Percentiles rank a stretch among this genome's conserved stretches.
Evolutionary conservation across 2,113 vertebrate genomes (phyloP).

Genomic region (Gobius niger): DNA sequence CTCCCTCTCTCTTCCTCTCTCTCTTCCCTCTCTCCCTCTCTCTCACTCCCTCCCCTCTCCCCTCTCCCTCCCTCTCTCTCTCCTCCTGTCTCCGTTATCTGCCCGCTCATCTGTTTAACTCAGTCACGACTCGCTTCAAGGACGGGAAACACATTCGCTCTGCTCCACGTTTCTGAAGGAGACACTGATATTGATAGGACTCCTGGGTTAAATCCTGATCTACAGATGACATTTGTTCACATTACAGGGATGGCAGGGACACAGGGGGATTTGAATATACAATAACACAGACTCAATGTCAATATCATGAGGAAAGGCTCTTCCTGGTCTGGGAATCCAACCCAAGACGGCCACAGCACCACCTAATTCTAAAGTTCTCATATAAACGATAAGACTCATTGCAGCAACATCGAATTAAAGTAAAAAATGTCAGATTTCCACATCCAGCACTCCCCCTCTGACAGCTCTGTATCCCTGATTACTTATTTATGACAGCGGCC

Average conservation of each 20-base stretch:
- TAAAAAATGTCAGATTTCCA: neutral
- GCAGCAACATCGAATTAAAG: neutral
- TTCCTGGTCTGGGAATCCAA: no score
- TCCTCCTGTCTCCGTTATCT: conserved; percentile 9
- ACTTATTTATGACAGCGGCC: neutral
- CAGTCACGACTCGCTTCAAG: conserved; percentile 59
- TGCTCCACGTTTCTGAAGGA: neutral
- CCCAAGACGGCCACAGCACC: no score
- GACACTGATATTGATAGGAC: neutral
- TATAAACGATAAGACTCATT: no score
- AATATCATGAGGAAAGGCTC: no score
- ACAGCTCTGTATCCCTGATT: neutral
- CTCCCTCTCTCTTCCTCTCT: neutral
- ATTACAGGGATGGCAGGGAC: no score
- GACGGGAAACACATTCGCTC: neutral
- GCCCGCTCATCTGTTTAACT: conserved; percentile 15
- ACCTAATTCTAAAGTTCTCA: no score
- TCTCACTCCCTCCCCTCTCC: neutral
- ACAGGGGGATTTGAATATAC: no score
- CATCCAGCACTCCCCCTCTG: neutral
- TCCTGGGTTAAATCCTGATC: neutral
- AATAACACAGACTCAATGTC: no score
- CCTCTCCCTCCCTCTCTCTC: neutral
- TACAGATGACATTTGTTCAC: neutral
- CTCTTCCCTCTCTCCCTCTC: neutral